Conservation (phyloP, 2,888 invertebrate genomes). For the Lobophora halterata region DNA sequence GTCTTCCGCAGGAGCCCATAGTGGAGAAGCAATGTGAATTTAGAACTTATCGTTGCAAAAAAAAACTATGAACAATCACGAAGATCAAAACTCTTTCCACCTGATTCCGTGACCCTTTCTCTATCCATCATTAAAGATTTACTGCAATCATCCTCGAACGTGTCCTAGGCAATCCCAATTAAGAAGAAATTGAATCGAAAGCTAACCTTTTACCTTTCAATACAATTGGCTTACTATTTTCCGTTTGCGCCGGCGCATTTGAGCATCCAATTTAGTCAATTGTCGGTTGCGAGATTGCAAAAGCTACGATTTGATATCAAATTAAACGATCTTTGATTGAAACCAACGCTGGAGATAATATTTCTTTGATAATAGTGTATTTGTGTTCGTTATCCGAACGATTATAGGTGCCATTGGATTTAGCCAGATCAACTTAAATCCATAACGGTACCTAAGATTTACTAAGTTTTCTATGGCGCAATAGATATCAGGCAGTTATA, state of each 20-base stretch:
- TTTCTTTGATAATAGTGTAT: slow-evolving; percentile 8
- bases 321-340: slow-evolving; percentile 27
- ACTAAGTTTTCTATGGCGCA: too few relatives aligned
- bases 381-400: slow-evolving; percentile 1
- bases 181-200: slow-evolving; percentile 32
- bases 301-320: slow-evolving; percentile 25
- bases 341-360: slow-evolving; percentile 13
- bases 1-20: too few relatives aligned
- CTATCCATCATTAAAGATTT: background rate
- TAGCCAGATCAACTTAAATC: too few relatives aligned
- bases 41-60: too few relatives aligned
- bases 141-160: slow-evolving; percentile 2
- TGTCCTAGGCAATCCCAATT: slow-evolving; percentile 21
- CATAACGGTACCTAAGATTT: too few relatives aligned
- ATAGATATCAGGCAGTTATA: too few relatives aligned
- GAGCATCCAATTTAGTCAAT: slow-evolving; percentile 29
- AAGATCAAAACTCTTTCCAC: too few relatives aligned
- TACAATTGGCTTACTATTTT: slow-evolving; percentile 15
- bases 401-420: background rate
- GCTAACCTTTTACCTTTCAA: slow-evolving; percentile 26
- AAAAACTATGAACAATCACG: too few relatives aligned
- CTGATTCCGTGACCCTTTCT: slow-evolving; percentile 1
- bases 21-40: too few relatives aligned
- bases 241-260: slow-evolving; percentile 26
- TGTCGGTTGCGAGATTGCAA: slow-evolving; percentile 25